phyloP scores from a whole-genome alignment of 2,113 vertebrate species.

The Chloropsis hardwickii region DNA sequence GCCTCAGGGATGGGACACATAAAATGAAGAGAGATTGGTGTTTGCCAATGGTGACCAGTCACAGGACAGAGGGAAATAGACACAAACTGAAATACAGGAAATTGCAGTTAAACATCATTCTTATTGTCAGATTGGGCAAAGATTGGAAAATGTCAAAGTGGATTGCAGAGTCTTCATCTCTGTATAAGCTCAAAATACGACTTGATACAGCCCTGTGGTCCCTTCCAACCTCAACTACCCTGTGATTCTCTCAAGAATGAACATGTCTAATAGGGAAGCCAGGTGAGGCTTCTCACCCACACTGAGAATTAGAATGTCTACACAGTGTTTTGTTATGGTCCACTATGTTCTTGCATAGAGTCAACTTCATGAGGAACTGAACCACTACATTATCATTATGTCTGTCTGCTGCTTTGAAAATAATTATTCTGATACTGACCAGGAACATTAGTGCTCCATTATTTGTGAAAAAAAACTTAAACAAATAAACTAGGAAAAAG shows the following conservation, averaged over 20 bases:
- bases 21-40: neutral
- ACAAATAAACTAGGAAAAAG: neutral
- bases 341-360: neutral
- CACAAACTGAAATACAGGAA: neutral
- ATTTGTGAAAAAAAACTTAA: neutral
- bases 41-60: neutral
- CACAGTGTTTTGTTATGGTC: neutral
- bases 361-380: neutral
- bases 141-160: neutral
- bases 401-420: neutral
- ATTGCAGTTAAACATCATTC: neutral
- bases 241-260: neutral
- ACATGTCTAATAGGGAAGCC: neutral
- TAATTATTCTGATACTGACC: neutral
- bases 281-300: neutral
- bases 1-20: fast-evolving
- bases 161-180: neutral
- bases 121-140: neutral
- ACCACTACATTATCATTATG: neutral
- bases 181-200: neutral
- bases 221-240: neutral
- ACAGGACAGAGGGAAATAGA: neutral
- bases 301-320: neutral
- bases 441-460: neutral
- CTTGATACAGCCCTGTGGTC: neutral